Evolutionary conservation across 2,797 vertebrate genomes (phyloP), one percentile per base, ranked within the genome.

Genomic region (Jordanella pulchra): DNA sequence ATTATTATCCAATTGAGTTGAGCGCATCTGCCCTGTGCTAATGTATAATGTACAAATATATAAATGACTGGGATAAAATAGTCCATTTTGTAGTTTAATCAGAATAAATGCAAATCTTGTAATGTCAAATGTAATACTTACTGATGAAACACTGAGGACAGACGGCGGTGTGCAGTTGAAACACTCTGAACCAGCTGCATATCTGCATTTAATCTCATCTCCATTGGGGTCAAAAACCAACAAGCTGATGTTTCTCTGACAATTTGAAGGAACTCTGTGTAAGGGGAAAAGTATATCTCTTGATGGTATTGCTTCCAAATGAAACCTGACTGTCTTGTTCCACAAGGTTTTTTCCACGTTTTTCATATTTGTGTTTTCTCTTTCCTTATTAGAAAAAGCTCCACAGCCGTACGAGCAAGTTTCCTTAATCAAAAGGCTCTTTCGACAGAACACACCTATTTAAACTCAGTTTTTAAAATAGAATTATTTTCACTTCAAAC

Each of bases 191-290:
- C 3, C 0, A 1, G 14, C 54, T 45, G 69, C 83, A 39, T 74
- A 45, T 79, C 85, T 87, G 72, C 83, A 89, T 53, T 23, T 61
- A 1, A 87, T 64, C 10, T 48, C 0, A 1, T 87, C 85, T 42
- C 85, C 85, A 0, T 89, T 83, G 0, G 85, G 66, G 50, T 87
- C 84, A 51, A 83, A 83, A 0, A 67, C 51, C 77, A 87, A 14
- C 63, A 87, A 50, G 44, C n/a, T 25, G 44, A 83, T 71, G 30
- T 79, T 63, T 61, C 75, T 84, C 69, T 0, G 25, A 77, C 83
- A 87, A 79, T 84, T 88, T 35, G 70, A 77, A 63, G 84, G 83
- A 69, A 85, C 72, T 74, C 85, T 89, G 51, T 7, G 15, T n/a
- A 12, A 4, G 27, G 15, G 3, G 42, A 25, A 2, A 65, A 48